phyloP scores from a whole-genome alignment of 2,888 invertebrate genomes.

The Drosophila tanythrix region DNA sequence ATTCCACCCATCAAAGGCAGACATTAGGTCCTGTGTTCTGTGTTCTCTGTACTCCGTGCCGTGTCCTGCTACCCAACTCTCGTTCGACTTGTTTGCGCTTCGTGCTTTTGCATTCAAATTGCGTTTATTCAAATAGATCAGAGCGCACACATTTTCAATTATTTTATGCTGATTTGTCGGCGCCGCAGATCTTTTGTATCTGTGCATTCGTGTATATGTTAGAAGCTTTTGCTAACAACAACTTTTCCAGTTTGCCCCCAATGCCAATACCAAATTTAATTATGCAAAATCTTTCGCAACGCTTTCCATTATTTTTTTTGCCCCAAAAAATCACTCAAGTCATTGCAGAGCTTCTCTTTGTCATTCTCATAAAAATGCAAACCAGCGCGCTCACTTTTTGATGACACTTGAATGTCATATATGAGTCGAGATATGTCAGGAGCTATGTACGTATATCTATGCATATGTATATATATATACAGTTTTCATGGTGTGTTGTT shows the following conservation, averaged over 20 bases:
- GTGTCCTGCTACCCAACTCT: conserved; percentile 43
- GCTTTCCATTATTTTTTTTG: conserved; percentile 44
- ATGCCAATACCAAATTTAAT: conserved; percentile 65
- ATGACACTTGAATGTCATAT: conserved; percentile 81
- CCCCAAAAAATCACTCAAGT: conserved; percentile 65
- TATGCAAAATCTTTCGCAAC: conserved; percentile 69
- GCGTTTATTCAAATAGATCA: conserved; percentile 77
- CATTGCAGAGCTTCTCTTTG: conserved; percentile 64
- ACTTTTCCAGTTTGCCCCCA: conserved; percentile 25
- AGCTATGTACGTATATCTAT: conserved; percentile 10
- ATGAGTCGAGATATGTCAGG: conserved; percentile 59
- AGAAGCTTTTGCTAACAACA: conserved; percentile 48
- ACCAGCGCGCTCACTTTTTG: conserved; percentile 66
- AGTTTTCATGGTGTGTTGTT: conserved; percentile 15
- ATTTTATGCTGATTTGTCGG: conserved; percentile 75
- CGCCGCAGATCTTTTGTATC: conserved; percentile 69
- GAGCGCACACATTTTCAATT: conserved; percentile 75
- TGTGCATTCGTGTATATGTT: conserved; percentile 62
- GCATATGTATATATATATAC: neutral
- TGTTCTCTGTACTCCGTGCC: conserved; percentile 2
- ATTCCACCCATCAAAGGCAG: conserved; percentile 61
- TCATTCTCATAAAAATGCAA: conserved; percentile 79
- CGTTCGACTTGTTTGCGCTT: conserved; percentile 73
- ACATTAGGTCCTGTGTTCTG: conserved; percentile 41
- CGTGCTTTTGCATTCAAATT: conserved; percentile 79